phyloP scores from a whole-genome alignment of 2,888 invertebrate species.

The Cephalotes varians region DNA sequence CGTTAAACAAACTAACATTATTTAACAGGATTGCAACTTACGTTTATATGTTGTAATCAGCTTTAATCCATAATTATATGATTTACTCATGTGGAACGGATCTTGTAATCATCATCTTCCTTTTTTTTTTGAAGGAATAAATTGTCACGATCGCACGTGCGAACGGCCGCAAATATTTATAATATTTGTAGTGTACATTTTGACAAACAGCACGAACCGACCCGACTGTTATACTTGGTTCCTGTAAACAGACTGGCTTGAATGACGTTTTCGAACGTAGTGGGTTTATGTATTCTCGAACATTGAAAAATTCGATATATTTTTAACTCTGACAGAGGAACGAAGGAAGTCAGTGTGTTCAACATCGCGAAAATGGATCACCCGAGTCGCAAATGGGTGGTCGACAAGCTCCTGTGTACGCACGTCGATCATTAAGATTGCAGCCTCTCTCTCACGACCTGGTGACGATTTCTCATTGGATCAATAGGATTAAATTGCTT shows the following conservation, averaged over 20 bases:
- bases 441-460: slow-evolving; percentile 39
- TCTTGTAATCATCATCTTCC: not conserved
- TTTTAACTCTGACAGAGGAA: slow-evolving; percentile 1
- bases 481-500: slow-evolving; percentile 75
- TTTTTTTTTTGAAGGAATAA: not conserved
- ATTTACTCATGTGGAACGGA: not conserved
- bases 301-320: slow-evolving; percentile 22
- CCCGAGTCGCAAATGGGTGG: not conserved
- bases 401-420: not conserved
- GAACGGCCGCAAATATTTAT: slow-evolving; percentile 20
- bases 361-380: slow-evolving; percentile 10
- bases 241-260: not conserved
- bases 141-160: slow-evolving; percentile 50
- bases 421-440: slow-evolving; percentile 29
- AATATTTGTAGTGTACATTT: not conserved
- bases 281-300: not conserved
- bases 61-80: not conserved
- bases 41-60: not conserved
- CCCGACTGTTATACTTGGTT: slow-evolving; percentile 6
- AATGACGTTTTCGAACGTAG: slow-evolving; percentile 13
- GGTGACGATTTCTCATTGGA: slow-evolving; percentile 70
- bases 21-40: slow-evolving; percentile 7
- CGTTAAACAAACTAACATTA: slow-evolving; percentile 28
- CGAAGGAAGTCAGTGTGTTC: not conserved
- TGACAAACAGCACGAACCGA: slow-evolving; percentile 33